phyloP scores from a whole-genome alignment of 2,888 invertebrate species.

The Melipona beecheii region DNA sequence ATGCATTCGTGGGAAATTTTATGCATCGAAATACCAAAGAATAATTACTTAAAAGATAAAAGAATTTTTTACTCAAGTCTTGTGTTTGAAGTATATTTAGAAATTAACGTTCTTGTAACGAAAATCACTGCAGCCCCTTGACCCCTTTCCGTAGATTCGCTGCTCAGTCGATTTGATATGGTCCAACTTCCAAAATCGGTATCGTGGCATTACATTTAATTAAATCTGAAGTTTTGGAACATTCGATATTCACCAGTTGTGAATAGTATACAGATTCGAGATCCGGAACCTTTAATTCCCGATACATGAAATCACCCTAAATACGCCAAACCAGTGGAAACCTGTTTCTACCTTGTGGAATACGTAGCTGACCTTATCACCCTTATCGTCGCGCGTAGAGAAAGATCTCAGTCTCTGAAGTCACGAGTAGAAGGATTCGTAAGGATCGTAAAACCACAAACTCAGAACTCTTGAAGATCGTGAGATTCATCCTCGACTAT shows the following conservation, averaged over 20 bases:
- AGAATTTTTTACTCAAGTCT: too few relatives aligned
- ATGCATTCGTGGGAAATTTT: too few relatives aligned
- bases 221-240: neutral
- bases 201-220: neutral
- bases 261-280: neutral
- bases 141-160: neutral
- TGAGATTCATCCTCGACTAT: neutral
- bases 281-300: neutral
- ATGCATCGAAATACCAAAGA: too few relatives aligned
- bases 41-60: too few relatives aligned
- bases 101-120: neutral
- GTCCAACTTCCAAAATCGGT: neutral
- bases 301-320: neutral
- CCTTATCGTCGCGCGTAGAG: neutral
- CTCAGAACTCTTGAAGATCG: neutral
- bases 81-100: too few relatives aligned
- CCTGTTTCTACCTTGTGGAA: neutral
- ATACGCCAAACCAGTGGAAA: neutral
- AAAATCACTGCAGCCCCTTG: neutral
- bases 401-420: constrained; percentile 1
- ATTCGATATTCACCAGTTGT: neutral
- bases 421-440: neutral
- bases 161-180: neutral
- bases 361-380: neutral
- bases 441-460: neutral